phyloP scores from a whole-genome alignment of 2,888 invertebrate genomes.

The Arctia plantaginis region DNA sequence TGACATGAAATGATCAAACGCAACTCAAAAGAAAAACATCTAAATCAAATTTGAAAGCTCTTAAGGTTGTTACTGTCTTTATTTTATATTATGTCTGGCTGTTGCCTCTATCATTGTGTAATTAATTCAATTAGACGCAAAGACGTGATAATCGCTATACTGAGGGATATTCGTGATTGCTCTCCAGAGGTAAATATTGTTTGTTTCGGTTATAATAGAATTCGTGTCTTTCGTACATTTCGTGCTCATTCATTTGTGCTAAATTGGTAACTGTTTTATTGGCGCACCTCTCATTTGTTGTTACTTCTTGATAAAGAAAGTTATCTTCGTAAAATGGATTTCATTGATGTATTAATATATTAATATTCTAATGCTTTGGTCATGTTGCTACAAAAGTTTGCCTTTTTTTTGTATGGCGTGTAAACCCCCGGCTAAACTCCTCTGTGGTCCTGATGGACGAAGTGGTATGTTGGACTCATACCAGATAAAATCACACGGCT shows the following conservation, averaged over 20 bases:
- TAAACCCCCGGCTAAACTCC: background rate
- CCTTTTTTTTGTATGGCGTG: background rate
- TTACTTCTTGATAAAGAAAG: background rate
- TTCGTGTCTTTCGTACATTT: background rate
- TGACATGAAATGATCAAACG: background rate
- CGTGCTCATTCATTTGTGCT: background rate
- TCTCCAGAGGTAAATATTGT: background rate
- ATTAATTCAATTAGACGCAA: constrained; percentile 22
- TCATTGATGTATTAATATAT: background rate
- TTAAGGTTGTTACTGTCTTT: constrained; percentile 13
- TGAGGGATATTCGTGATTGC: constrained; percentile 6
- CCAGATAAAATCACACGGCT: background rate
- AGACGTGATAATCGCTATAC: constrained; percentile 16
- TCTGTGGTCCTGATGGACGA: too few relatives aligned
- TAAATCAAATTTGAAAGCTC: background rate
- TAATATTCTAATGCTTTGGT: too few relatives aligned
- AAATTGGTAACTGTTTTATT: background rate
- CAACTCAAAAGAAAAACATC: background rate
- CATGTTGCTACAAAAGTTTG: too few relatives aligned
- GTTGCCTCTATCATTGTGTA: constrained; percentile 15
- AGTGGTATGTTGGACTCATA: background rate
- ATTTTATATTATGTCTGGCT: constrained; percentile 10
- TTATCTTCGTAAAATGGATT: background rate
- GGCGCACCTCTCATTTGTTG: background rate
- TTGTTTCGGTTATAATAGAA: background rate